Base-by-base conservation (phyloP, 2,888 invertebrate species). In the Caenorhabditis auriculariae region DNA sequence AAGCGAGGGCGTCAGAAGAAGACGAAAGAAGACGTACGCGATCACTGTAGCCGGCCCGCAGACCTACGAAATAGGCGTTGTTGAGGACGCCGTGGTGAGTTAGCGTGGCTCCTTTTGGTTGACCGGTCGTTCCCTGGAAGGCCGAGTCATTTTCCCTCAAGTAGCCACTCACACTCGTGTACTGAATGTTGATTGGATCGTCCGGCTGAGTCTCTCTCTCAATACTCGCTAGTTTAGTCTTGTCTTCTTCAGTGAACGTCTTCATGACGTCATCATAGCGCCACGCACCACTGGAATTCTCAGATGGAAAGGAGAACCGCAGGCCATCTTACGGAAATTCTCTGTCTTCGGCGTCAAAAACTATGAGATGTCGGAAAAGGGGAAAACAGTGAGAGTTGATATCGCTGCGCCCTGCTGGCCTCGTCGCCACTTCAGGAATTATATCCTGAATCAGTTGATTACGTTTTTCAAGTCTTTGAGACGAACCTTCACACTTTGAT, bases 21-120 rank as follows among this genome's bases (percentile, higher is more conserved):
- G 17, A 24, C 5, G 21, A 35, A 48, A 47, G 19, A 1, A 15
- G 19, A 9, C 45, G 24, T 23, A 9, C 24, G 1, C 15, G 12
- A 43, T 76, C 67, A 56, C 74, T 66, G 62, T 84, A 85, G 23
- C 83, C 84, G 26, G 85, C 74, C 19, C 85, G 78, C 26, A 78
- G 83, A 0, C 88, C 89, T 52, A 88, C 84, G 72, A 87, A 86
- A 75, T 86, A 87, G 5, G 88, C 86, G 82, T 91, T 91, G 82
- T 93, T 92, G 2, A 90, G 84, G 19, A 89, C 84, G 60, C 87
- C 87, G 76, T 87, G 87, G 79, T 93, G 91, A 2, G 84, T 81
- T 17, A 85, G 74, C 3, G 81, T 81, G 6, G 83, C 85, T 38
- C 89, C 91, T 82, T 92, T 92, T 0, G 91, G 90, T 37, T 83